Conservation (phyloP, 1,140 invertebrate genomes). For the Drosophila bifasciata region DNA sequence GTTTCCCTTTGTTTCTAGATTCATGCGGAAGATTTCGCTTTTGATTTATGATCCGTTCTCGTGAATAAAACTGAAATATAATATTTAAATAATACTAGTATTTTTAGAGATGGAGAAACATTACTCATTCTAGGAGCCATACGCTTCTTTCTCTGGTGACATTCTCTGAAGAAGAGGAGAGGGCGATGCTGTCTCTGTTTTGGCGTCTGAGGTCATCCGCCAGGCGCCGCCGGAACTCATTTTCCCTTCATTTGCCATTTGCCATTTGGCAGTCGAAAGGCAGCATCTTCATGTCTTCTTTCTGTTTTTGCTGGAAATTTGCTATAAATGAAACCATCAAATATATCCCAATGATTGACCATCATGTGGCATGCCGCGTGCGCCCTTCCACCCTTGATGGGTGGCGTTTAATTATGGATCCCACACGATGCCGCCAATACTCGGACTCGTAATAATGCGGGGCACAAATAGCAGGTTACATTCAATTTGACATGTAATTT, state of each 20-base stretch:
- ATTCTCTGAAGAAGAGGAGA: slow-evolving; percentile 4
- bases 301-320: slow-evolving; percentile 45
- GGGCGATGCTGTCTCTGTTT: no score
- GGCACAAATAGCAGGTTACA: slow-evolving; percentile 79
- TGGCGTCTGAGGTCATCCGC: slow-evolving; percentile 58
- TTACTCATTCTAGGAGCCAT: slow-evolving; percentile 29
- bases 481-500: slow-evolving; percentile 82
- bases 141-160: not conserved
- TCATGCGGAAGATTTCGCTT: slow-evolving; percentile 27
- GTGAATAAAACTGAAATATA: slow-evolving; percentile 34
- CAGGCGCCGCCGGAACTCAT: slow-evolving; percentile 64
- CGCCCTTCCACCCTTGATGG: not conserved
- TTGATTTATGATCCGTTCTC: slow-evolving; percentile 38
- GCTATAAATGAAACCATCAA: slow-evolving; percentile 62
- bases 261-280: slow-evolving; percentile 12
- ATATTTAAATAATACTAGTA: slow-evolving; percentile 45
- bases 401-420: slow-evolving; percentile 71
- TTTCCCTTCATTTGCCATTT: slow-evolving; percentile 10
- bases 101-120: slow-evolving; percentile 16
- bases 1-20: slow-evolving; percentile 43
- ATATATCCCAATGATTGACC: slow-evolving; percentile 77
- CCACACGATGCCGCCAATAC: not conserved
- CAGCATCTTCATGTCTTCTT: slow-evolving; percentile 9
- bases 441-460: slow-evolving; percentile 48
- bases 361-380: slow-evolving; percentile 51